These are phyloP conservation scores for Salarias fasciatus DNA, from an alignment of 2,797 vertebrate species.

Conservation along the genomic window DNA sequence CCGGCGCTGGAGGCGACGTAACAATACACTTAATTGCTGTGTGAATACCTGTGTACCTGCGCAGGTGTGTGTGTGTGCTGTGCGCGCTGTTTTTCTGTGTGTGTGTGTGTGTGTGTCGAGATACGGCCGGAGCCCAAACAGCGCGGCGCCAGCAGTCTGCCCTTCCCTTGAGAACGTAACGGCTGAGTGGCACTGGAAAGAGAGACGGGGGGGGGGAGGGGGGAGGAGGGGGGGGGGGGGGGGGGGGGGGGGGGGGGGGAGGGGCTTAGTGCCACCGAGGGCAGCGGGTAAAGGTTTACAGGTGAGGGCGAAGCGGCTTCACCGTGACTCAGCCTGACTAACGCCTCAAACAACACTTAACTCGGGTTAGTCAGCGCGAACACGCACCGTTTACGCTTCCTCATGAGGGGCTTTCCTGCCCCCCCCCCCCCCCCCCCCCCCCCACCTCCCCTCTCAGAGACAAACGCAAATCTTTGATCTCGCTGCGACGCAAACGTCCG, in stretches of 20 bases:
- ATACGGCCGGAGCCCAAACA: slow-evolving; percentile 77
- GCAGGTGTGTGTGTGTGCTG: slow-evolving; percentile 20
- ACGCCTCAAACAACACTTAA: not conserved
- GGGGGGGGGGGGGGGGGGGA: slow-evolving; percentile 28
- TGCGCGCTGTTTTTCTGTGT: slow-evolving; percentile 32
- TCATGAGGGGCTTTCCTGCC: slow-evolving; percentile 33
- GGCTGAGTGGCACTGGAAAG: slow-evolving; percentile 84
- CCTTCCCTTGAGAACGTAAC: slow-evolving; percentile 85
- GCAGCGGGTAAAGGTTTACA: slow-evolving; percentile 59
- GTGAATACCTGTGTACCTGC: slow-evolving; percentile 64
- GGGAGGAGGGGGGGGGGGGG: slow-evolving; percentile 13
- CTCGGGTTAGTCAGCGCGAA: slow-evolving; percentile 1
- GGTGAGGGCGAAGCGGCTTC: slow-evolving; percentile 37
- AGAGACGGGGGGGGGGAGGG: slow-evolving; percentile 41
- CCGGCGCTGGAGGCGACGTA: slow-evolving; percentile 63
- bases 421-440: slow-evolving; percentile 7
- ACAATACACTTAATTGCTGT: slow-evolving; percentile 82
- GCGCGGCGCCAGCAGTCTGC: slow-evolving; percentile 86
- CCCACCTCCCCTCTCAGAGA: slow-evolving; percentile 9
- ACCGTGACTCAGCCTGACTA: slow-evolving; percentile 44
- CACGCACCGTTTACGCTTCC: slow-evolving; percentile 16
- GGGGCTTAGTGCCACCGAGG: slow-evolving; percentile 24
- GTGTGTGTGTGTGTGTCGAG: slow-evolving; percentile 53
- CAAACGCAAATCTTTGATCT: slow-evolving; percentile 22
- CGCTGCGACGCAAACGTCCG: slow-evolving; percentile 21